Percentiles rank a stretch among this genome's conserved stretches.
phyloP scores from a whole-genome alignment of 1,140 invertebrate species.

The Hyles euphorbiae region DNA sequence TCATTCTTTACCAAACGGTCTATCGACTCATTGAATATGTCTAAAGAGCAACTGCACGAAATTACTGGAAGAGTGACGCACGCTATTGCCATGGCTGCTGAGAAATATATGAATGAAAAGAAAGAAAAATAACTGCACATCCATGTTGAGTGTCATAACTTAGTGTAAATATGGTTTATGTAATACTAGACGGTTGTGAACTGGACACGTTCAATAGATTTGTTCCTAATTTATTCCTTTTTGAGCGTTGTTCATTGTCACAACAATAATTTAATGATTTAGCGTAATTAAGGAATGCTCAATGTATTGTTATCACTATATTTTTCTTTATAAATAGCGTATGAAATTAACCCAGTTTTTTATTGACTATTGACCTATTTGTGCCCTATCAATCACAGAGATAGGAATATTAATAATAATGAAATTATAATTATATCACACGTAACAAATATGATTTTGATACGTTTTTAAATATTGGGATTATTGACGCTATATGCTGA shows the following conservation, averaged over 20 bases:
- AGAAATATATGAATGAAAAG: slow-evolving; percentile 53
- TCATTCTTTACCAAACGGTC: slow-evolving; percentile 62
- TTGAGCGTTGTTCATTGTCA: slow-evolving; percentile 64
- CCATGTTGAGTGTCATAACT: neutral
- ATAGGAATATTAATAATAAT: too few relatives aligned
- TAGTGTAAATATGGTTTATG: slow-evolving; percentile 20
- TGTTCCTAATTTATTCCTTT: slow-evolving; percentile 14
- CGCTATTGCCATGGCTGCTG: slow-evolving; percentile 53
- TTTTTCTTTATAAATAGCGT: too few relatives aligned
- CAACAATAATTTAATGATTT: slow-evolving; percentile 32
- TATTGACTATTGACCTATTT: too few relatives aligned
- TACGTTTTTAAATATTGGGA: too few relatives aligned
- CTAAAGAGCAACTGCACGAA: slow-evolving; percentile 56
- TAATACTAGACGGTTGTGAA: slow-evolving; percentile 44
- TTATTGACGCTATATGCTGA: too few relatives aligned
- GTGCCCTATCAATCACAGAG: too few relatives aligned
- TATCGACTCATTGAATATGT: slow-evolving; percentile 49
- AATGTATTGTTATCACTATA: too few relatives aligned
- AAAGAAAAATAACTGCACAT: slow-evolving; percentile 27
- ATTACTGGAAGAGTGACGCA: slow-evolving; percentile 57
- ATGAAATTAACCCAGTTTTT: too few relatives aligned
- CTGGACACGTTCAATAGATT: slow-evolving; percentile 64
- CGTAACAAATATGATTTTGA: too few relatives aligned
- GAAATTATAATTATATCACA: too few relatives aligned
- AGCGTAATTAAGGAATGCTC: too few relatives aligned